Percentiles rank a stretch among this genome's conserved stretches.
phyloP scores from a whole-genome alignment of 2,113 vertebrate species.

The Piprites chloris region DNA sequence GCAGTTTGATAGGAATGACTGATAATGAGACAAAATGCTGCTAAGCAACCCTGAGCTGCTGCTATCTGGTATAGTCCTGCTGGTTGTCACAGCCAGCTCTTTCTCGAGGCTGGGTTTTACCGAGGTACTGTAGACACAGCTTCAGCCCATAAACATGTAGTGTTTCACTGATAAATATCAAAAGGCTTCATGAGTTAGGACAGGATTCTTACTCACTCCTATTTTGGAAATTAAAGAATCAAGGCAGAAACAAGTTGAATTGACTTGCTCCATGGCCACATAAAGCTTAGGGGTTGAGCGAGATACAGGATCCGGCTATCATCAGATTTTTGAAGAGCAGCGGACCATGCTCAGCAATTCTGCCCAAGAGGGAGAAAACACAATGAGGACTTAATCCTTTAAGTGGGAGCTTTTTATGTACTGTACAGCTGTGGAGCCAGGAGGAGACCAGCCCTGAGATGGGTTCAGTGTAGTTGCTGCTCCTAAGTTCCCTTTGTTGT shows the following conservation, averaged over 20 bases:
- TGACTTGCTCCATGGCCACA: background rate
- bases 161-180: background rate
- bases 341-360: background rate
- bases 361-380: background rate
- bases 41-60: background rate
- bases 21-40: background rate
- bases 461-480: background rate
- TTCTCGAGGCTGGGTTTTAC: background rate
- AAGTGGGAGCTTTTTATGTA: background rate
- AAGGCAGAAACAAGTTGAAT: background rate
- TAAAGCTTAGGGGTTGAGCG: background rate
- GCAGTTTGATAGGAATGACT: conserved; percentile 1
- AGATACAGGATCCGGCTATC: background rate
- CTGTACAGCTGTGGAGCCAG: background rate
- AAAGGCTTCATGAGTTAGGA: background rate
- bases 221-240: background rate
- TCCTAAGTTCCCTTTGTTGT: background rate
- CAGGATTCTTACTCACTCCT: background rate
- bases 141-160: background rate
- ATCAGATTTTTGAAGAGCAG: background rate
- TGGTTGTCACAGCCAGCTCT: background rate
- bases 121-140: background rate
- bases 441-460: background rate
- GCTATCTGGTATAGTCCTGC: background rate
- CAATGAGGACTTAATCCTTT: background rate